Evolutionary conservation across 2,888 invertebrate genomes (phyloP).

Genomic region (Ptychoptera contaminata): DNA sequence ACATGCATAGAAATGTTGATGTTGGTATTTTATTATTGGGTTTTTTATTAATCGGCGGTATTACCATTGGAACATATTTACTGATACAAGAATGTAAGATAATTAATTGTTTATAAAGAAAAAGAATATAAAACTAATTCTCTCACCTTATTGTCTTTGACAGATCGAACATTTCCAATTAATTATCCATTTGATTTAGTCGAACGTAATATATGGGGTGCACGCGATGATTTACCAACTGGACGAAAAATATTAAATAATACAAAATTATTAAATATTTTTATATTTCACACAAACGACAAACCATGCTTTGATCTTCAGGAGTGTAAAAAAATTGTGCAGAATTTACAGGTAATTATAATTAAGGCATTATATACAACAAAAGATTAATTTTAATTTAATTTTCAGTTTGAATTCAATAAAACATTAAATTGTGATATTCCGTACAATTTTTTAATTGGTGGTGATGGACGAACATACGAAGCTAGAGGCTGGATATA

Average conservation of each 20-base stretch:
- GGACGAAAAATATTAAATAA: conserved; percentile 13
- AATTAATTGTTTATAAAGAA: conserved; percentile 1
- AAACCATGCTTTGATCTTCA: neutral
- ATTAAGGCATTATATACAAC: too few relatives aligned
- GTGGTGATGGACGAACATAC: conserved; percentile 33
- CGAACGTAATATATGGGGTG: conserved; percentile 22
- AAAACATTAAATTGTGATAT: conserved; percentile 14
- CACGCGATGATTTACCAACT: neutral
- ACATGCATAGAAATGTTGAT: neutral
- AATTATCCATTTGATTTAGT: conserved; percentile 19
- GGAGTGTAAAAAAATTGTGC: conserved; percentile 21
- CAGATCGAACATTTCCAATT: neutral
- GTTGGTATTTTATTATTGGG: conserved; percentile 15
- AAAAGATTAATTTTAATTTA: neutral
- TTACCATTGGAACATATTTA: conserved; percentile 21
- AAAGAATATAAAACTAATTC: neutral
- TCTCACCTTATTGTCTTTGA: neutral
- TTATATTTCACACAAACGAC: conserved; percentile 33
- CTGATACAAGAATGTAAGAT: conserved; percentile 23
- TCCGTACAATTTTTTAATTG: conserved; percentile 35
- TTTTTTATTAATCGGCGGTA: conserved; percentile 15
- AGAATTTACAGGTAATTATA: conserved; percentile 2
- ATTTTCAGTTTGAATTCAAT: neutral
- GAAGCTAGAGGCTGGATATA: conserved; percentile 34
- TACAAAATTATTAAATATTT: conserved; percentile 23